These are phyloP conservation scores for Cantharis flavilabris DNA, from an alignment of 2,888 invertebrate genomes.

Conservation along the genomic window DNA sequence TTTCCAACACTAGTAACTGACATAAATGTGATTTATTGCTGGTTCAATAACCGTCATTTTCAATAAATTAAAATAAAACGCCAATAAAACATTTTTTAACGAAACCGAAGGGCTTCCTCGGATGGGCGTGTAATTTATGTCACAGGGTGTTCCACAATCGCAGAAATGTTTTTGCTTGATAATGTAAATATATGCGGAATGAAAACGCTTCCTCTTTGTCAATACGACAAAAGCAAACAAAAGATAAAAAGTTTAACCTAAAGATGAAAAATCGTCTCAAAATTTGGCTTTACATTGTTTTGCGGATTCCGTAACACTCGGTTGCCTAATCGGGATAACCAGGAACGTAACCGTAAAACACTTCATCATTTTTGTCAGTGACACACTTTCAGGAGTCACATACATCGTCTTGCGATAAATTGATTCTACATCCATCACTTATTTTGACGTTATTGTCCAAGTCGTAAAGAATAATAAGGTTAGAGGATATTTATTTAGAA, in stretches of 20 bases:
- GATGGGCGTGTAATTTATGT: not conserved
- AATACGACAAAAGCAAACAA: not conserved
- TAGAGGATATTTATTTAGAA: conserved; percentile 24
- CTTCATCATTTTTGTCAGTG: conserved; percentile 18
- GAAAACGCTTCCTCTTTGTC: not conserved
- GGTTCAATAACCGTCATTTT: not conserved
- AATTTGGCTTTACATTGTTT: conserved; percentile 13
- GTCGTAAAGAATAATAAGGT: conserved; percentile 4
- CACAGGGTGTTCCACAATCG: not conserved
- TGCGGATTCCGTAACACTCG: conserved; percentile 13
- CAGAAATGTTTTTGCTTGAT: not conserved
- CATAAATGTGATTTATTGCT: not conserved
- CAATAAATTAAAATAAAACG: not conserved
- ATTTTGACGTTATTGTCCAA: conserved; percentile 15
- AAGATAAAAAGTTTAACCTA: not conserved
- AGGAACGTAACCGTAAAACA: conserved; percentile 9
- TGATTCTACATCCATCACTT: conserved; percentile 26
- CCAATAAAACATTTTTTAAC: not conserved
- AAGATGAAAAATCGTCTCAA: not conserved
- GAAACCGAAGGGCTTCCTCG: not conserved
- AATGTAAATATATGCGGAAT: not conserved
- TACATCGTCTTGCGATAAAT: conserved; percentile 17
- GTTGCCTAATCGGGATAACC: conserved; percentile 23
- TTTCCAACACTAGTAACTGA: not conserved
- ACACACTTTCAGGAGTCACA: conserved; percentile 21